A percentile compares a stretch with the other conserved stretches of the same genome.
Evolutionary conservation across 2,888 invertebrate genomes (phyloP).

Genomic region (Tetramorium bicarinatum): DNA sequence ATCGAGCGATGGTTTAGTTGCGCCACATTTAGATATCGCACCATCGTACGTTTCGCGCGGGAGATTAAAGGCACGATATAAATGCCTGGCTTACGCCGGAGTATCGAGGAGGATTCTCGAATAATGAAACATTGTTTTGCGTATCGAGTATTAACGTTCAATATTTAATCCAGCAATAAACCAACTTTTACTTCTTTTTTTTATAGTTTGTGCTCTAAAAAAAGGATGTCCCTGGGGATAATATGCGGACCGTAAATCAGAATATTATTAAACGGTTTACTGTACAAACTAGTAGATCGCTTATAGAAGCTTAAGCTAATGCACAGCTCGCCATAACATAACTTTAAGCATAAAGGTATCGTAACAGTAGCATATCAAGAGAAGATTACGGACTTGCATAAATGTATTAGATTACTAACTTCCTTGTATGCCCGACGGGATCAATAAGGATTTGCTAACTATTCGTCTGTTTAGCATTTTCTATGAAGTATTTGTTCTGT

Average conservation of each 20-base stretch:
- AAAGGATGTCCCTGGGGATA: background rate
- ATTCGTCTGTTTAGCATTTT: background rate
- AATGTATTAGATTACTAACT: slow-evolving; percentile 36
- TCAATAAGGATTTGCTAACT: slow-evolving; percentile 24
- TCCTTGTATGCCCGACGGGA: background rate
- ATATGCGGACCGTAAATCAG: background rate
- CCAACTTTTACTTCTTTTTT: background rate
- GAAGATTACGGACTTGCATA: slow-evolving; percentile 34
- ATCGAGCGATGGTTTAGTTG: background rate
- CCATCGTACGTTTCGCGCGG: background rate
- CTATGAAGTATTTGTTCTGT: background rate
- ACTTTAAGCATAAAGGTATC: slow-evolving; percentile 33
- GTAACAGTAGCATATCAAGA: background rate
- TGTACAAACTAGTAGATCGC: slow-evolving; percentile 12
- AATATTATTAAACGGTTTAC: slow-evolving; percentile 31
- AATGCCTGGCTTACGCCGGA: background rate
- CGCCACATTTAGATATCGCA: background rate
- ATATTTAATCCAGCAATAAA: background rate
- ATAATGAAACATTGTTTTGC: slow-evolving; percentile 1
- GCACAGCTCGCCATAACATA: slow-evolving; percentile 1
- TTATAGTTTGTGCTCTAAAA: background rate
- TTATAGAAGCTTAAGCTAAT: slow-evolving; percentile 38
- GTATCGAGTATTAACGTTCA: background rate
- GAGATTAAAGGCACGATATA: background rate
- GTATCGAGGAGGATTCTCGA: background rate